These are phyloP conservation scores for Podarcis raffonei DNA, from an alignment of 2,113 vertebrate genomes.

Conservation along the genomic window DNA sequence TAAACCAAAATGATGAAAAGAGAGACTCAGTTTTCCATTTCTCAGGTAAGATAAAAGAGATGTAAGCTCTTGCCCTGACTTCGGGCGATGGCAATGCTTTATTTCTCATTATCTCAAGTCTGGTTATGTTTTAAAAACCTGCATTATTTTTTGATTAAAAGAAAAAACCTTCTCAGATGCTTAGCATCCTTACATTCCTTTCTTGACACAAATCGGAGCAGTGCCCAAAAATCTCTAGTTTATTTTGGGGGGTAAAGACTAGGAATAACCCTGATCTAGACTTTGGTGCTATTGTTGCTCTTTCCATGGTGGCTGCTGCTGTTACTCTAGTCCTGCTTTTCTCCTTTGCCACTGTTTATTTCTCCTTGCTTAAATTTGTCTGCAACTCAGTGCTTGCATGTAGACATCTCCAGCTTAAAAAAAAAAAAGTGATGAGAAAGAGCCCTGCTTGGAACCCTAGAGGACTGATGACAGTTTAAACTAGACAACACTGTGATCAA, in stretches of 20 bases:
- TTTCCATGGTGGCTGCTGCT: background rate
- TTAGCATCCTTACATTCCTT: background rate
- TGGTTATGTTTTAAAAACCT: background rate
- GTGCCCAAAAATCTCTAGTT: background rate
- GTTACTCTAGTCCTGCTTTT: background rate
- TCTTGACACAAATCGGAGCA: background rate
- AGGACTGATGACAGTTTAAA: background rate
- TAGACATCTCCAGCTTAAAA: background rate
- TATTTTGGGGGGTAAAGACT: background rate
- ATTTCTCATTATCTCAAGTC: background rate
- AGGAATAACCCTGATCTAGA: background rate
- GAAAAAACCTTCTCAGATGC: background rate
- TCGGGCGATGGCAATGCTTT: background rate
- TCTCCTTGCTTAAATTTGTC: background rate
- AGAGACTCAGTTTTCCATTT: background rate
- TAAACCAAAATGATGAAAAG: slow-evolving; percentile 15
- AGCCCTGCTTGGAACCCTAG: background rate
- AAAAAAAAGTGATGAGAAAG: background rate
- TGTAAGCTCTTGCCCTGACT: background rate
- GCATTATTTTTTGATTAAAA: background rate
- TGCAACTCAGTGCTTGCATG: background rate
- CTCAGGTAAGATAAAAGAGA: background rate
- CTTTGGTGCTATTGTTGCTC: background rate
- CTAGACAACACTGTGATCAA: background rate
- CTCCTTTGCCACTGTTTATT: background rate